These are phyloP conservation scores for Cariama cristata DNA, from an alignment of 2,113 vertebrate species.

Conservation along the genomic window DNA sequence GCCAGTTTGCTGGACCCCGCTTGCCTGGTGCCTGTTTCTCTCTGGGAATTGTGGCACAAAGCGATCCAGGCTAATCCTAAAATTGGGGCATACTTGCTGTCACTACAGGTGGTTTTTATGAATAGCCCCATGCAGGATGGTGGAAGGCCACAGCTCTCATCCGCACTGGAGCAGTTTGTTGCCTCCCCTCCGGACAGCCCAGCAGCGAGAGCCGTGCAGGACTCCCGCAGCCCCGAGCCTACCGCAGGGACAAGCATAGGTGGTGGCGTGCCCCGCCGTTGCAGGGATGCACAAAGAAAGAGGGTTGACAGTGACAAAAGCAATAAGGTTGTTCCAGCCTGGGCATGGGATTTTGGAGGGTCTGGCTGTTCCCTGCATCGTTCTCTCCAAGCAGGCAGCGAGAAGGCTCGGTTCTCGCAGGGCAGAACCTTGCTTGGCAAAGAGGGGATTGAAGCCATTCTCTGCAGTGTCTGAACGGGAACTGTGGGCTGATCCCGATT, in stretches of 20 bases:
- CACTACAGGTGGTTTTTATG: not conserved
- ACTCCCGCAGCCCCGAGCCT: not conserved
- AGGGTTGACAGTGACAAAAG: too few relatives aligned
- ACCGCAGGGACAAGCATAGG: rapidly evolving
- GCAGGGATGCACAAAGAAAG: not conserved
- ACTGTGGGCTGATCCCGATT: not conserved
- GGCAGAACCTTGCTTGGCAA: not conserved
- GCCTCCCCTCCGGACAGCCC: not conserved
- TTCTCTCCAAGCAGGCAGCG: not conserved
- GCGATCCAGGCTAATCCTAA: not conserved
- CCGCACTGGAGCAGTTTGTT: not conserved
- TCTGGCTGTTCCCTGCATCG: not conserved
- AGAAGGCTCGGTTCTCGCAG: not conserved
- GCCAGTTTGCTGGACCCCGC: not conserved
- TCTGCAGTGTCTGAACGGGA: conserved; percentile 21
- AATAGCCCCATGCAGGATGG: not conserved
- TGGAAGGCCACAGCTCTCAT: not conserved
- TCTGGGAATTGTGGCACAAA: not conserved
- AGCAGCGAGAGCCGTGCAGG: rapidly evolving
- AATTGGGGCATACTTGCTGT: not conserved
- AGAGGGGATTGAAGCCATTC: conserved; percentile 1
- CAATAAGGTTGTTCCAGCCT: rapidly evolving
- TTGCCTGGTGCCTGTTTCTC: not conserved
- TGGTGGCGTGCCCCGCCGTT: rapidly evolving
- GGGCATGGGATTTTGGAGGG: rapidly evolving